Base-by-base conservation (phyloP, 2,888 invertebrate species). In the Dasypolia templi region DNA sequence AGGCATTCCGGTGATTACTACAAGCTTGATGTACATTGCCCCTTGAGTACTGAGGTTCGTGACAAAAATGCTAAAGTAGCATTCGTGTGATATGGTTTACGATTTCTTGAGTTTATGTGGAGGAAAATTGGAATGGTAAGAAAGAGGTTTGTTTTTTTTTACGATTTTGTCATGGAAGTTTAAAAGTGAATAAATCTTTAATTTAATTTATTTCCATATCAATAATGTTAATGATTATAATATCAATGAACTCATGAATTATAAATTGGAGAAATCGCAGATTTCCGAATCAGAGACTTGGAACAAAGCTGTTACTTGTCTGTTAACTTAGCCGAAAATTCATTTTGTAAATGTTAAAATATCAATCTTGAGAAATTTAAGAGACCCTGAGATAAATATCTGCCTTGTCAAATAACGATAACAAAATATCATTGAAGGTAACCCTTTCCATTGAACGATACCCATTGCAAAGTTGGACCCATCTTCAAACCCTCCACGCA, bases 21-120 rank as follows among this genome's bases (percentile, higher is more conserved):
- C 64, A 79, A 81, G 77, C 81, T 79, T 85, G 87, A 83, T 81
- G 83, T 86, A 86, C 86, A 87, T 87, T 75, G 87, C 86, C 83
- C 74, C 86, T 69, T 79, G 86, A 86, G 87, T 83, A 80, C 75
- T 19, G 59, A 64, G 55, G 71, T 81, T 71, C 85, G 81, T 86
- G 85, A 78, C 72, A 11, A 19, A 83, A 83, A 85, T 87, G 3
- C 56, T 72, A 63, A 76, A 74, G 72, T 49, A 73, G 49, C 63
- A 35, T 56, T 73, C 72, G 63, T 76, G 75, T 56, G 66, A 56
- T 74, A 61, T 61, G 68, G 44, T 71, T 75, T 73, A 77, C 63
- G 71, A 71, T 69, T 79, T 81, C 46, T 81, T 61, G 58, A 59
- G 56, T 75, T 55, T 72, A 59, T 59, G 58, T 75, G 49, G 29